A percentile compares a stretch with the other conserved stretches of the same genome.
phyloP scores from a whole-genome alignment of 1,140 invertebrate genomes.

The Eupeodes corollae region DNA sequence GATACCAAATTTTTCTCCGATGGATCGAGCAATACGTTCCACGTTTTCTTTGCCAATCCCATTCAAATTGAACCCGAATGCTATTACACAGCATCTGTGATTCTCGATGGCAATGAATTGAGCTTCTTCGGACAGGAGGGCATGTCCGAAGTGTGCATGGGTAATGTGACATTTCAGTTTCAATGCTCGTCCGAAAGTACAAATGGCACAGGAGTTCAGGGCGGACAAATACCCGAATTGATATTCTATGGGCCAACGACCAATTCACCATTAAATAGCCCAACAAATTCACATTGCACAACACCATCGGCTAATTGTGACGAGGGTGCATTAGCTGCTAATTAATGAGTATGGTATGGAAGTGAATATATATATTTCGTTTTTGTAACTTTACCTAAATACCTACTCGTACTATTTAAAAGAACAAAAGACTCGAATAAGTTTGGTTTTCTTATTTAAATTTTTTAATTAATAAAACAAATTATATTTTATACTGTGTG shows the following conservation, averaged over 20 bases:
- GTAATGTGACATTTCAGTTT: conserved; percentile 84
- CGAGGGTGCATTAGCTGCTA: not conserved
- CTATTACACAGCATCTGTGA: conserved; percentile 81
- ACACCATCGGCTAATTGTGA: conserved; percentile 19
- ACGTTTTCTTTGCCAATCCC: conserved; percentile 85
- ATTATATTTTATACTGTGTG: no score
- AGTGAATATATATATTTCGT: no score
- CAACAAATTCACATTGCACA: conserved; percentile 27
- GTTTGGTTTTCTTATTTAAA: no score
- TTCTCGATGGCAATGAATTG: conserved; percentile 79
- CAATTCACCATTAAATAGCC: conserved; percentile 26
- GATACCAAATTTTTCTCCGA: conserved; percentile 88
- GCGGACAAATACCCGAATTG: conserved; percentile 86
- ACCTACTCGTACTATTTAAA: no score
- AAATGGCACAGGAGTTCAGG: conserved; percentile 87
- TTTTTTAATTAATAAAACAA: no score
- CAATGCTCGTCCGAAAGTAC: conserved; percentile 89
- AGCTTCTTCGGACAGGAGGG: conserved; percentile 94
- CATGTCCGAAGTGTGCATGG: conserved; percentile 78
- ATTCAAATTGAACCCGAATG: conserved; percentile 84
- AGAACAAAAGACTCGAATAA: no score
- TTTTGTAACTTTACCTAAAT: no score
- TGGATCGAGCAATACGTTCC: conserved; percentile 86
- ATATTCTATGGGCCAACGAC: conserved; percentile 78
- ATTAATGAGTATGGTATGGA: no score